These are phyloP conservation scores for Cerceris ruficornis DNA, from an alignment of 2,888 invertebrate species.

Conservation along the genomic window DNA sequence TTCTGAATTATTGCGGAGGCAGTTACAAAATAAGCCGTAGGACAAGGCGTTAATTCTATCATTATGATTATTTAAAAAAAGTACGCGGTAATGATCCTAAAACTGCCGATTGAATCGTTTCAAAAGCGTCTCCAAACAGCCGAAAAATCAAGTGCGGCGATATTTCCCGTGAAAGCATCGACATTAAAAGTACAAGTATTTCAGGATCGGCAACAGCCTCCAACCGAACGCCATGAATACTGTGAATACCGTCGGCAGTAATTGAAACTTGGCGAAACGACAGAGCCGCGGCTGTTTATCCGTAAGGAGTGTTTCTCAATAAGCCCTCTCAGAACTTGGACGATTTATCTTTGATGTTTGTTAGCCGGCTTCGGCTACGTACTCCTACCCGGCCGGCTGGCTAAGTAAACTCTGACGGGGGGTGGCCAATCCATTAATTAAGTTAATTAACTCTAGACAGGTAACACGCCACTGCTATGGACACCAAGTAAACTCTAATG, in stretches of 20 bases:
- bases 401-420: slow-evolving; percentile 70
- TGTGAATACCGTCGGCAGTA: not conserved
- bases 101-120: no score
- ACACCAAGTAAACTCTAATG: slow-evolving; percentile 71
- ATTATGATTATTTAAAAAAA: no score
- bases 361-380: slow-evolving; percentile 45
- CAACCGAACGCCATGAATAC: not conserved
- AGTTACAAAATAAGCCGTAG: no score
- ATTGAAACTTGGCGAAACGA: slow-evolving; percentile 34
- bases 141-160: no score
- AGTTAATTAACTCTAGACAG: slow-evolving; percentile 76
- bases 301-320: slow-evolving; percentile 60
- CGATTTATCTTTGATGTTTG: slow-evolving; percentile 77
- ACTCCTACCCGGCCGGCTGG: slow-evolving; percentile 39
- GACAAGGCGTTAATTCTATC: no score
- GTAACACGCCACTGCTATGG: slow-evolving; percentile 71
- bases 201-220: not conserved
- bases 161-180: not conserved
- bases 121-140: no score
- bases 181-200: not conserved
- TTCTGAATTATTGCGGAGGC: no score
- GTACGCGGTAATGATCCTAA: no score
- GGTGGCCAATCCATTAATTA: slow-evolving; percentile 76
- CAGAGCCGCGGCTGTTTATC: slow-evolving; percentile 29
- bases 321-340: slow-evolving; percentile 69